phyloP scores from a whole-genome alignment of 1,140 invertebrate genomes.

The Lutraria rhynchaena region DNA sequence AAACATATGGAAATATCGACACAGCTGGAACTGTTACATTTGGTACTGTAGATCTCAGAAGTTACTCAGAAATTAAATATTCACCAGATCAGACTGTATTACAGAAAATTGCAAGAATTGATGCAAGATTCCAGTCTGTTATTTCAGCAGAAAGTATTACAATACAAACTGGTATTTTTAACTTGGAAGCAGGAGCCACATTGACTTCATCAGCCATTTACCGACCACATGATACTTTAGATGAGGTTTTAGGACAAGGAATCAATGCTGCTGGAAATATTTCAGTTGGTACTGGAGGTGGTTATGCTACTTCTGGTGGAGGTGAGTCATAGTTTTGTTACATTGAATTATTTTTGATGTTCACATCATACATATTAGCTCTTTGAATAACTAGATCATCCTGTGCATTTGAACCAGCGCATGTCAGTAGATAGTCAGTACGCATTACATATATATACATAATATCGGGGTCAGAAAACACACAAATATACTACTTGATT shows the following conservation, averaged over 20 bases:
- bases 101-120: constrained; percentile 65
- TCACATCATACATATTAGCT: no score
- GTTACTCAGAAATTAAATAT: constrained; percentile 67
- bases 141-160: constrained; percentile 72
- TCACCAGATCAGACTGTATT: constrained; percentile 66
- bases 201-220: constrained; percentile 69
- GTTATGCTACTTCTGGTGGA: constrained; percentile 73
- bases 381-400: background rate
- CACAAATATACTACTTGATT: no score
- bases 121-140: constrained; percentile 67
- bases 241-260: constrained; percentile 63
- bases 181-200: constrained; percentile 71
- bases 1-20: constrained; percentile 46
- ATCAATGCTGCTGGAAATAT: constrained; percentile 13
- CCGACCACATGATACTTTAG: constrained; percentile 66
- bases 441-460: no score
- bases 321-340: no score
- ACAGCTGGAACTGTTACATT: constrained; percentile 63
- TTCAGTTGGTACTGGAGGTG: constrained; percentile 64
- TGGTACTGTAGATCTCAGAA: constrained; percentile 70
- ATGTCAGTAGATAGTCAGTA: background rate
- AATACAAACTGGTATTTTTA: constrained; percentile 64
- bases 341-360: background rate
- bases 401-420: background rate
- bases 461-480: no score